Conservation (phyloP, 2,888 invertebrate species). For the Buathra laborator region DNA sequence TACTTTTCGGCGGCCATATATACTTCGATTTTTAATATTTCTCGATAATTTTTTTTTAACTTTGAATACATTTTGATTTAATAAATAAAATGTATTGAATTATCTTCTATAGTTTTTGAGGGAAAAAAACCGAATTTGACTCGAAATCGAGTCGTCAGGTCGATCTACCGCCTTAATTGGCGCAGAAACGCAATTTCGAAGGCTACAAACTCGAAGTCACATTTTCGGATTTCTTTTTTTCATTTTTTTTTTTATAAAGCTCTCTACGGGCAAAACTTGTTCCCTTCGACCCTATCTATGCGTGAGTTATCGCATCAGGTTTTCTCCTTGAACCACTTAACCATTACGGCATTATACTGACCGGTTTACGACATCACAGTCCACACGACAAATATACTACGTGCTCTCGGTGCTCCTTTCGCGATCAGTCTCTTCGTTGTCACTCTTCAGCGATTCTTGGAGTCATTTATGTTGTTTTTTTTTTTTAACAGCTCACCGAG, state of each 20-base stretch:
- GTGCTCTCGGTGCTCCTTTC: slow-evolving; percentile 42
- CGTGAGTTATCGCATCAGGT: slow-evolving; percentile 59
- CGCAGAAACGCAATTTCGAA: not conserved
- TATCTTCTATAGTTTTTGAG: too few species aligned
- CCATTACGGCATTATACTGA: slow-evolving; percentile 68
- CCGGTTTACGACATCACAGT: slow-evolving; percentile 58
- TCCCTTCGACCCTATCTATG: slow-evolving; percentile 49
- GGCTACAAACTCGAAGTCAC: not conserved
- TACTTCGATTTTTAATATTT: too few species aligned
- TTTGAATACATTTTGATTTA: too few species aligned
- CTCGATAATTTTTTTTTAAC: too few species aligned
- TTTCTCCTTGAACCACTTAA: slow-evolving; percentile 73
- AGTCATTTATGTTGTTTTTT: slow-evolving; percentile 28
- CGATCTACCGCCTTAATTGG: too few species aligned
- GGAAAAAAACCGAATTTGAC: too few species aligned
- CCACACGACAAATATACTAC: slow-evolving; percentile 39
- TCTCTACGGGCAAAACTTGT: slow-evolving; percentile 42
- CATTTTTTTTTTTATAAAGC: slow-evolving; percentile 5
- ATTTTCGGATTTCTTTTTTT: not conserved
- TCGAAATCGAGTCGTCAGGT: too few species aligned
- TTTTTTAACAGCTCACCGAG: slow-evolving; percentile 16
- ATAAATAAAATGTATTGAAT: too few species aligned
- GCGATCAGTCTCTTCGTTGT: slow-evolving; percentile 35
- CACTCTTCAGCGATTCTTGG: slow-evolving; percentile 29
- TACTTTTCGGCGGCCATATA: too few species aligned